Conservation (phyloP, 2,888 invertebrate genomes). For the Branchellion lobata region DNA sequence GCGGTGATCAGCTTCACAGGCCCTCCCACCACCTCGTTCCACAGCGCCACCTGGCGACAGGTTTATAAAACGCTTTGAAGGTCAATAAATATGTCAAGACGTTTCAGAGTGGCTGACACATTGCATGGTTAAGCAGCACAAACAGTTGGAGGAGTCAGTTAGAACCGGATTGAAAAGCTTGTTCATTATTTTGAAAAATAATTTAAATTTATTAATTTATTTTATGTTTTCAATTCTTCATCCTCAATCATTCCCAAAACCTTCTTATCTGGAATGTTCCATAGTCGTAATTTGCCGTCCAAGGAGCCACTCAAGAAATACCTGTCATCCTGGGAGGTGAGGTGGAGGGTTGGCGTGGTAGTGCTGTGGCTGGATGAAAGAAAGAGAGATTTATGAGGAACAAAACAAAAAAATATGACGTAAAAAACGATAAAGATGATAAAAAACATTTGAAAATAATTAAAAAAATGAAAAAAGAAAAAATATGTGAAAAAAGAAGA, state of each 20-base stretch:
- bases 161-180: no score
- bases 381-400: no score
- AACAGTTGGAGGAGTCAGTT: no score
- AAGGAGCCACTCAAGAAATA: conserved; percentile 94
- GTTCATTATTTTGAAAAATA: no score
- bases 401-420: not conserved
- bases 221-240: not conserved
- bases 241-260: conserved; percentile 69
- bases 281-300: conserved; percentile 94
- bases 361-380: not conserved
- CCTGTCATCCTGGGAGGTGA: conserved; percentile 59
- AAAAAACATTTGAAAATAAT: not conserved
- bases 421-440: not conserved
- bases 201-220: no score
- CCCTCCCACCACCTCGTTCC: conserved; percentile 65
- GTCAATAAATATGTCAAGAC: no score
- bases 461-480: no score
- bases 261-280: conserved; percentile 99
- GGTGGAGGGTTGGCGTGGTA: not conserved
- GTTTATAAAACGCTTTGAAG: no score
- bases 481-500: no score
- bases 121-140: no score
- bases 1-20: conserved; percentile 84
- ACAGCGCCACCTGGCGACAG: conserved; percentile 69
- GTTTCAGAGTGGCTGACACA: no score